Evolutionary conservation across 1,140 invertebrate genomes (phyloP).

Genomic region (Doryteuthis pealeii): DNA sequence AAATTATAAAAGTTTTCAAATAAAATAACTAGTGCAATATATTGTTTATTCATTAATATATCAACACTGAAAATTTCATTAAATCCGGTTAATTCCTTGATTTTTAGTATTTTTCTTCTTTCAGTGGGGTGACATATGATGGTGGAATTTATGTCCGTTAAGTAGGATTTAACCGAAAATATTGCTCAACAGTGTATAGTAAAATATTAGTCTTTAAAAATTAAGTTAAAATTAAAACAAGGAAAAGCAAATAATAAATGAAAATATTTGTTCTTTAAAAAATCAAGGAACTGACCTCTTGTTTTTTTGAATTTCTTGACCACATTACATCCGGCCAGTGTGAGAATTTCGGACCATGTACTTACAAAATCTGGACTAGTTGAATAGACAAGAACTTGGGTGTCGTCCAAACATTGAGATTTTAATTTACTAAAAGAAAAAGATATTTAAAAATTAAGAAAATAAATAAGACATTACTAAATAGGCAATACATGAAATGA

Average conservation of each 20-base stretch:
- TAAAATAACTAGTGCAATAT: too few relatives aligned
- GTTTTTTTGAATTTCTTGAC: conserved; percentile 13
- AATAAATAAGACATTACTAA: background rate
- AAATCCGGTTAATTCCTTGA: too few relatives aligned
- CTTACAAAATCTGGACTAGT: conserved; percentile 41
- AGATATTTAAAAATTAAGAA: background rate
- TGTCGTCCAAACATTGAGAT: conserved; percentile 29
- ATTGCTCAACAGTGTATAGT: too few relatives aligned
- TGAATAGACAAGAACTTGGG: conserved; percentile 45
- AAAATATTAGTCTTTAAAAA: too few relatives aligned
- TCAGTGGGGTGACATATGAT: too few relatives aligned
- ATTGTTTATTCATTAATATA: too few relatives aligned
- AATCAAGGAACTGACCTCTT: background rate
- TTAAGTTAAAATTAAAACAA: too few relatives aligned
- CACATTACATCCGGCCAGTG: conserved; percentile 35
- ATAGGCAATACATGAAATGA: background rate
- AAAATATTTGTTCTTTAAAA: background rate
- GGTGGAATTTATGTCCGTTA: too few relatives aligned
- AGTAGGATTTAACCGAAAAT: too few relatives aligned
- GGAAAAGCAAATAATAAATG: background rate
- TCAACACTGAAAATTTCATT: too few relatives aligned
- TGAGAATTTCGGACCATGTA: conserved; percentile 53
- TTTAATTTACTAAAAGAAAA: conserved; percentile 22
- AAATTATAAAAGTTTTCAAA: too few relatives aligned
- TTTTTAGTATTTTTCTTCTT: too few relatives aligned